phyloP scores from a whole-genome alignment of 2,888 invertebrate species.

The Bruchidius siliquastri region DNA sequence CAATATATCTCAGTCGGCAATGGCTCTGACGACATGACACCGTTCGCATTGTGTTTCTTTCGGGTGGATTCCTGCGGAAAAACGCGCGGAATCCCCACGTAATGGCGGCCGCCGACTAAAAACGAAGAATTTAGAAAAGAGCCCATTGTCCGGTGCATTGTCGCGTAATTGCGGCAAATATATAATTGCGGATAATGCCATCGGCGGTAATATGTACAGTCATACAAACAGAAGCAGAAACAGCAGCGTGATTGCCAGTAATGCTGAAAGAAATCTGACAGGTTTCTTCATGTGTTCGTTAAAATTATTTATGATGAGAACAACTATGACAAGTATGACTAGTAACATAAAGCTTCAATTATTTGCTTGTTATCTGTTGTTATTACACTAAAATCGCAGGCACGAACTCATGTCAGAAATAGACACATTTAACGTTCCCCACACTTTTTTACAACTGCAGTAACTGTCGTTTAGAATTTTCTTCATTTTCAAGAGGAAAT shows the following conservation, averaged over 20 bases:
- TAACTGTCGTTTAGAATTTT: no score
- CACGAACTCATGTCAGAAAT: neutral
- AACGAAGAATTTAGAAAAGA: constrained; percentile 25
- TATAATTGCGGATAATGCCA: constrained; percentile 1
- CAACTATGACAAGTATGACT: neutral
- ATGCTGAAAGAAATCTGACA: neutral
- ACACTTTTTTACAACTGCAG: no score
- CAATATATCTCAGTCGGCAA: neutral
- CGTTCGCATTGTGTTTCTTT: neutral
- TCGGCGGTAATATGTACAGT: neutral
- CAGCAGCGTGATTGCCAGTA: neutral
- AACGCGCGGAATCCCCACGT: constrained; percentile 35
- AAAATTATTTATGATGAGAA: neutral
- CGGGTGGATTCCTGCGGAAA: constrained; percentile 19
- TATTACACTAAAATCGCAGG: neutral
- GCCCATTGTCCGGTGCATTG: constrained; percentile 30
- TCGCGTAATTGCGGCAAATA: constrained; percentile 35
- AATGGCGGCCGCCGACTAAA: constrained; percentile 31
- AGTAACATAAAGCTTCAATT: neutral
- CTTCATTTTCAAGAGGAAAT: no score
- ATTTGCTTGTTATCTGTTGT: neutral
- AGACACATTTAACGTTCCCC: neutral
- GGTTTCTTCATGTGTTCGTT: neutral
- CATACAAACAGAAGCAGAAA: neutral
- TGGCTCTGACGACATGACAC: neutral